These are phyloP conservation scores for Pyrgus malvae DNA, from an alignment of 2,888 invertebrate species.

Conservation along the genomic window DNA sequence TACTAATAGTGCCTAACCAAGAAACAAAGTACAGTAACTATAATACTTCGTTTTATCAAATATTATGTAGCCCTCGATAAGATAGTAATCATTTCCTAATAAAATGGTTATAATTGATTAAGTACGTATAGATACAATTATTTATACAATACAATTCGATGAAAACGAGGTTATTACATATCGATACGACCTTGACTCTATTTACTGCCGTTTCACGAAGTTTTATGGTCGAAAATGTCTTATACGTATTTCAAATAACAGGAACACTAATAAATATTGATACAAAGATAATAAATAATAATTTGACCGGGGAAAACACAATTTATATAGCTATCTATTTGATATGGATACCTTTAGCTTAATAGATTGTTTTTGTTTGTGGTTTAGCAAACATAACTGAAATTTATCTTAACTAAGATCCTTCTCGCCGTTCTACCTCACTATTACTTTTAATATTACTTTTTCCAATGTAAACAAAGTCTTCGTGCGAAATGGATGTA, in stretches of 20 bases:
- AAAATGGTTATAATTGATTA: not conserved
- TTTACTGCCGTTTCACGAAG: conserved; percentile 3
- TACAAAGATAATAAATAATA: not conserved
- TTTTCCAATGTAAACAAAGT: no score
- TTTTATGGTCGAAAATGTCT: conserved; percentile 1
- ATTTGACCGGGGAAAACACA: not conserved
- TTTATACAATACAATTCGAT: not conserved
- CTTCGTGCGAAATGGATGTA: no score
- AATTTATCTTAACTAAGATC: no score
- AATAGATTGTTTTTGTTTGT: no score
- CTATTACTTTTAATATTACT: no score
- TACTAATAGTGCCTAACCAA: not conserved
- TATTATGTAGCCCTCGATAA: not conserved
- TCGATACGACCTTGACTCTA: not conserved
- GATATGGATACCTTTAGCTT: no score
- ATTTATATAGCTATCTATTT: not conserved
- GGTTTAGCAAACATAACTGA: no score
- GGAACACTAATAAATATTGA: not conserved
- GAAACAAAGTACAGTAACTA: not conserved
- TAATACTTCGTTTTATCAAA: not conserved
- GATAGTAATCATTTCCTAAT: conserved; percentile 5
- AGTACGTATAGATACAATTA: not conserved
- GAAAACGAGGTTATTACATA: not conserved
- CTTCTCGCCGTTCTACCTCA: no score
- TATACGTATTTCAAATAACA: not conserved